These are phyloP conservation scores for Corynorhinus townsendii DNA, from an alignment of 2,113 vertebrate genomes.

Conservation along the genomic window DNA sequence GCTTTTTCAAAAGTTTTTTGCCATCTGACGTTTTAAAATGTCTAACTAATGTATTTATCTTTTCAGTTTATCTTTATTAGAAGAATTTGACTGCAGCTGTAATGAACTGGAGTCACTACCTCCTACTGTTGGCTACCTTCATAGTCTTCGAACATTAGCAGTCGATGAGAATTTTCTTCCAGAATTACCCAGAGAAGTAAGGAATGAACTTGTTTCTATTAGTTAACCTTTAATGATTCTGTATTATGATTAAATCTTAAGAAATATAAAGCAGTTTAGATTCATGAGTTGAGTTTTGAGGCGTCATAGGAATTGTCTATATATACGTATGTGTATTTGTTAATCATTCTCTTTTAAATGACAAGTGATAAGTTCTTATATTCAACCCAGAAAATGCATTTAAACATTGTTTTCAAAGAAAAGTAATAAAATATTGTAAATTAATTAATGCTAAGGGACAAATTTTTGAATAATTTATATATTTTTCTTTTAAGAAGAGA, in stretches of 20 bases:
- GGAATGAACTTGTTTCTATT: conserved; percentile 45
- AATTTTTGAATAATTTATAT: background rate
- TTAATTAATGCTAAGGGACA: background rate
- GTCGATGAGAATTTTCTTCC: conserved; percentile 97
- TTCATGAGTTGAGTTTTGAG: background rate
- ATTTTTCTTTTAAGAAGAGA: conserved; percentile 27
- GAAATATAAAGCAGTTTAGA: background rate
- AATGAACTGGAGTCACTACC: conserved; percentile 96
- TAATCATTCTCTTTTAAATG: conserved; percentile 5
- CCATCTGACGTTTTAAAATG: background rate
- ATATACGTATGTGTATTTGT: background rate
- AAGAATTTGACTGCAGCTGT: conserved; percentile 99
- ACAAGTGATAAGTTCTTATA: background rate
- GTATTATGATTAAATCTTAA: background rate
- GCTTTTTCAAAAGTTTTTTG: background rate
- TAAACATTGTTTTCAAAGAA: background rate
- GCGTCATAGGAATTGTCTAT: background rate
- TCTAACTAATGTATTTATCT: conserved; percentile 58
- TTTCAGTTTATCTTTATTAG: conserved; percentile 94
- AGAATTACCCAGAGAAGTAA: conserved; percentile 95
- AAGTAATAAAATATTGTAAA: background rate
- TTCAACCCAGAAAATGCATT: background rate
- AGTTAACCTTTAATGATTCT: background rate
- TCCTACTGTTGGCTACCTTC: conserved; percentile 94
- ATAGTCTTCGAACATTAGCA: conserved; percentile 93